Conservation (phyloP, 2,797 vertebrate species). For the Muscicapa comitata region DNA sequence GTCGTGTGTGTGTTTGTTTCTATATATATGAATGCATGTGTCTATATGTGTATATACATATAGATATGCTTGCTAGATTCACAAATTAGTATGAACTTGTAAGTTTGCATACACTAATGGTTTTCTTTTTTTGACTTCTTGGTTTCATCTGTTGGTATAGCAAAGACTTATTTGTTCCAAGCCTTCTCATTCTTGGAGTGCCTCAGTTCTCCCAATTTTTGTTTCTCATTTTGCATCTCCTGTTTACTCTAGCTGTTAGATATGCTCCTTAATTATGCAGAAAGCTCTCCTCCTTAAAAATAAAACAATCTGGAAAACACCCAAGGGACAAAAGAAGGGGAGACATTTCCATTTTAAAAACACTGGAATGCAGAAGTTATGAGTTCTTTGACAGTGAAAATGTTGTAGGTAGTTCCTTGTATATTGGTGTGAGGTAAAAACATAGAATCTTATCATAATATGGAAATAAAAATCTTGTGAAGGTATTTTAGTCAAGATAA, state of each 20-base stretch:
- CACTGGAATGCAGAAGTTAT: neutral
- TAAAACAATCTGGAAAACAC: neutral
- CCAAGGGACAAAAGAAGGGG: rapidly evolving
- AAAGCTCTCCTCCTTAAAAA: neutral
- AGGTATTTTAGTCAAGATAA: neutral
- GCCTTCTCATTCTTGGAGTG: neutral
- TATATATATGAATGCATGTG: neutral
- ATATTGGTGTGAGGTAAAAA: neutral
- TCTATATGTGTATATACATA: neutral
- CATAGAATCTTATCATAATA: neutral
- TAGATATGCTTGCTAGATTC: neutral
- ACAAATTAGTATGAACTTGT: neutral
- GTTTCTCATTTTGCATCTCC: neutral
- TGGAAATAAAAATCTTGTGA: neutral
- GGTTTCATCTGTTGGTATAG: rapidly evolving
- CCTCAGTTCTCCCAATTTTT: neutral
- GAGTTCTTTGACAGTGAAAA: neutral
- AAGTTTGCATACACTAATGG: neutral
- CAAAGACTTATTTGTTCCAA: neutral
- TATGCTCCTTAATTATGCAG: neutral
- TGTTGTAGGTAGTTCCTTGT: neutral
- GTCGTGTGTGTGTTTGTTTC: neutral
- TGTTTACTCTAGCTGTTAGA: neutral
- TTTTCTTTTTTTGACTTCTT: neutral
- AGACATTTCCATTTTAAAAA: neutral